Evolutionary conservation across 92 coral and sea anemone species (phyloP), one percentile per base, ranked within the genome.

Genomic region (Pocillopora grandis): DNA sequence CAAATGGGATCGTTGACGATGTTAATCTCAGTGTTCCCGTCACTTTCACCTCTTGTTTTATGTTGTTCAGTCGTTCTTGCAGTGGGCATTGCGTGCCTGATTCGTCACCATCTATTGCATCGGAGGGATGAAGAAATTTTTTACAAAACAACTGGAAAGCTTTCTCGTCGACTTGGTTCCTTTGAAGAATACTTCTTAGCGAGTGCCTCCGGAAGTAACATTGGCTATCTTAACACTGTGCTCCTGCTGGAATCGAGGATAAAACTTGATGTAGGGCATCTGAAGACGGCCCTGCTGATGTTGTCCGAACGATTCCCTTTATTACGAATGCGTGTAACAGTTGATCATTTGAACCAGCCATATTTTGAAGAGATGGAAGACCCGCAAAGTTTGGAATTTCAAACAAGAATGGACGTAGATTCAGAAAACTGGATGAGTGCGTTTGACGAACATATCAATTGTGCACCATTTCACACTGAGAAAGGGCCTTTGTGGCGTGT

Each of bases 401-500:
- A 23, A 37, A 37, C 17, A 10, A 20, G 55, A 20, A 56, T 67
- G 35, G 49, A 82, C 0, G 35, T 65, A 10, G 13, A 55, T 15
- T 60, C 91, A 0, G 71, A 31, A 7, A 17, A 83, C 17, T 88
- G 91, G 91, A 62, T 12, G 12, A 21, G 10, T 6, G 77, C 66
- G 31, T 82, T 83, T 33, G 72, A 75, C 20, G 21, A 52, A 57
- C 75, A 88, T 52, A 56, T 75, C 12, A 88, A 86, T 77, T 65
- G 71, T 33, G 61, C 12, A 10, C 56, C 84, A 4, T 71, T 88
- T 42, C 78, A 76, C 69, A 37, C 19, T 72, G 4, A 0, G 10
- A 20, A 62, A 8, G 87, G 87, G 57, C 91, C 91, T 2, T 18
- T 88, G 62, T 83, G 91, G 88, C 73, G 91, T 12, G 85, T 88